phyloP scores from a whole-genome alignment of 2,797 vertebrate species.

The Thripadectes ignobilis region DNA sequence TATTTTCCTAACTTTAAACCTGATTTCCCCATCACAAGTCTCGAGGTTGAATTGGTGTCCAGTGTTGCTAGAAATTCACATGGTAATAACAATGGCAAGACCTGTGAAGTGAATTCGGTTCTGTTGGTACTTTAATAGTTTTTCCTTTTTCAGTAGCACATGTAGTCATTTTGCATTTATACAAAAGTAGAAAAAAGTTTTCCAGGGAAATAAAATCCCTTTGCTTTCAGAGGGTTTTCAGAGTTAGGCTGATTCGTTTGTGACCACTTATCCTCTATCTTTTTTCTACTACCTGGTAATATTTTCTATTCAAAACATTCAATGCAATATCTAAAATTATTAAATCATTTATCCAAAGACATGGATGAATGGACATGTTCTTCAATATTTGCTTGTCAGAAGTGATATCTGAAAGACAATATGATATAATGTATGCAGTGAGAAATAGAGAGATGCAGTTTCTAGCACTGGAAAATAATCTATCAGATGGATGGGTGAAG shows the following conservation, averaged over 20 bases:
- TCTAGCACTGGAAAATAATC: not conserved
- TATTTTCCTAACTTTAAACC: not conserved
- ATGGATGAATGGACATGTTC: not conserved
- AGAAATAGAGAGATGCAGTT: not conserved
- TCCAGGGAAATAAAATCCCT: not conserved
- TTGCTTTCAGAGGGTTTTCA: not conserved
- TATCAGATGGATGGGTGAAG: not conserved
- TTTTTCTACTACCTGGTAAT: not conserved
- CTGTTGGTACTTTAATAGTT: not conserved
- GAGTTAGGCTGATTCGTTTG: not conserved
- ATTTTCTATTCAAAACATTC: not conserved
- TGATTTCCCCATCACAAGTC: not conserved
- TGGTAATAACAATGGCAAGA: not conserved
- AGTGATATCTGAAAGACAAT: not conserved
- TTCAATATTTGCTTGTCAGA: not conserved
- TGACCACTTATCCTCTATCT: not conserved
- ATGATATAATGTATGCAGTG: not conserved
- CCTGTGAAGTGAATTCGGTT: not conserved
- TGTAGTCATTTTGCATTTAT: not conserved
- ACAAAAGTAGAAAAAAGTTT: not conserved
- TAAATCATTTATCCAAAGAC: not conserved
- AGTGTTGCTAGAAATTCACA: not conserved
- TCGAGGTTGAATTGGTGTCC: not conserved
- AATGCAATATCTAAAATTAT: not conserved
- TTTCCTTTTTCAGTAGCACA: not conserved